phyloP scores from a whole-genome alignment of 2,113 vertebrate genomes.

The Uropsilus gracilis region DNA sequence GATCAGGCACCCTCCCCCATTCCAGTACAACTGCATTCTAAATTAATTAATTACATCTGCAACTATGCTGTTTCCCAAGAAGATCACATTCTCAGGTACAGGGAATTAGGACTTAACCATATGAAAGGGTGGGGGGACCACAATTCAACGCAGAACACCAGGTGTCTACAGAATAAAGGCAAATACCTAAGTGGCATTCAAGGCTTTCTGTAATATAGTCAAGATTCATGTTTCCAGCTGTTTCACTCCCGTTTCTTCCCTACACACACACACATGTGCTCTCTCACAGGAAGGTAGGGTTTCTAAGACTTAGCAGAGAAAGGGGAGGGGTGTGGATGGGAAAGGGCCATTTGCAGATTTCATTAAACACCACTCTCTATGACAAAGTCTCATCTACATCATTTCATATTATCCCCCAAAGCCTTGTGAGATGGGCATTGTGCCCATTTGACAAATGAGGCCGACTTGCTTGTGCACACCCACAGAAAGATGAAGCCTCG shows the following conservation, averaged over 20 bases:
- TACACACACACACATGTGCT: rapidly evolving
- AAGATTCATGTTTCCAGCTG: neutral
- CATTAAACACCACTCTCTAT: neutral
- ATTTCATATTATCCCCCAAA: neutral
- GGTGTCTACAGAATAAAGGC: neutral
- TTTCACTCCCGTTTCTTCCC: neutral
- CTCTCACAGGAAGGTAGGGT: neutral
- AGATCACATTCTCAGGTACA: neutral
- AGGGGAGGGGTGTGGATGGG: neutral
- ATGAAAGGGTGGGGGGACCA: neutral
- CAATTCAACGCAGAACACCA: neutral
- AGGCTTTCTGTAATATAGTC: neutral
- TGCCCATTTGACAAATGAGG: neutral
- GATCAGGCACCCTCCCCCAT: neutral
- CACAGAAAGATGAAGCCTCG: neutral
- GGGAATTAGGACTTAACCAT: neutral
- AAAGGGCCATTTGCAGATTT: neutral
- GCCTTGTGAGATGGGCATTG: neutral
- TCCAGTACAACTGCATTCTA: neutral
- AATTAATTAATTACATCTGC: too few relatives aligned
- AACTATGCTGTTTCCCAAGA: neutral
- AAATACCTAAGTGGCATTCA: neutral
- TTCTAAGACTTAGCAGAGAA: neutral
- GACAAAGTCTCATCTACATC: neutral
- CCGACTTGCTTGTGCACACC: neutral